Percentiles rank a stretch among this genome's conserved stretches.
Evolutionary conservation across 2,888 invertebrate species (phyloP).

Genomic region (Chloroclysta siterata): DNA sequence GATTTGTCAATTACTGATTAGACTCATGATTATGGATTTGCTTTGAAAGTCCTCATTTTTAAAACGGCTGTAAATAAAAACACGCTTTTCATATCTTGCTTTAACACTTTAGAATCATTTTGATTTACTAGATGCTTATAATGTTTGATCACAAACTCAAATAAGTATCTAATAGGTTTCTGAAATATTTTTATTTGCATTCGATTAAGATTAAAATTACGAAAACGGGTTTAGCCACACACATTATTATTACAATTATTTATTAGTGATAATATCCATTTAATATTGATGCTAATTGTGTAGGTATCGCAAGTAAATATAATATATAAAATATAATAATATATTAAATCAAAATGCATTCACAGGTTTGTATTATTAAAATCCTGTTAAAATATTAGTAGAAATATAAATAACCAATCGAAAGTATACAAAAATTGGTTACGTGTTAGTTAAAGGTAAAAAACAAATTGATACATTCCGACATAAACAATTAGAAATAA

Average conservation of each 20-base stretch:
- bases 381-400: not conserved
- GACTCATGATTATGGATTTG: slow-evolving; percentile 74
- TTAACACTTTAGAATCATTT: slow-evolving; percentile 10
- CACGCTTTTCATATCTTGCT: slow-evolving; percentile 38
- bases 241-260: too few relatives aligned
- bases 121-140: not conserved
- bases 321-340: too few relatives aligned
- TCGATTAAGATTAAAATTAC: not conserved
- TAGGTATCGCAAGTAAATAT: too few relatives aligned
- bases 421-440: too few relatives aligned
- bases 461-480: not conserved
- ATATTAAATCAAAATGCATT: too few relatives aligned
- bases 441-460: not conserved
- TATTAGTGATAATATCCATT: too few relatives aligned
- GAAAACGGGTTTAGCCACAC: not conserved
- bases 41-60: slow-evolving; percentile 65
- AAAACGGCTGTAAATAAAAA: slow-evolving; percentile 65
- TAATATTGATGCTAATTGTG: too few relatives aligned
- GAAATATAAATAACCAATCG: not conserved
- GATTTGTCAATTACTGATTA: slow-evolving; percentile 85
- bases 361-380: not conserved
- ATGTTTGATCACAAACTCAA: not conserved
- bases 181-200: not conserved
- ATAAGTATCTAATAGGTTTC: not conserved
- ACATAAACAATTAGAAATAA: not conserved